Conservation (phyloP, 2,888 invertebrate genomes). For the Cheilosia vernalis region DNA sequence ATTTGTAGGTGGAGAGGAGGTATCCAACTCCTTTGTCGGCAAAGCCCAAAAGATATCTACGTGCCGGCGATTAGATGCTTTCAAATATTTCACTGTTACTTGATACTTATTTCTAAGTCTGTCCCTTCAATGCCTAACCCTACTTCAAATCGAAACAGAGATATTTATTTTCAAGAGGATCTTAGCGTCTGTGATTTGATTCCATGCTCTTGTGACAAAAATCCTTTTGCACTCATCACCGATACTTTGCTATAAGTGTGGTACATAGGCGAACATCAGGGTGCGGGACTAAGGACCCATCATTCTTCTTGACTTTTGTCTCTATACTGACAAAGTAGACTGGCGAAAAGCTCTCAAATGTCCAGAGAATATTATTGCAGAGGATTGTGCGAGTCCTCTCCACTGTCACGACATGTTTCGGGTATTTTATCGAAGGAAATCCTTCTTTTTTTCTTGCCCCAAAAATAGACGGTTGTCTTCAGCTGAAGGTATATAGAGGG, state of each 20-base stretch:
- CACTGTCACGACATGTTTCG: conserved; percentile 32
- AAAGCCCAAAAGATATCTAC: conserved; percentile 10
- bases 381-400: conserved; percentile 14
- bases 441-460: conserved; percentile 22
- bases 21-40: not conserved
- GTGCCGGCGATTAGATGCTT: conserved; percentile 55
- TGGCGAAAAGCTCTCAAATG: conserved; percentile 46
- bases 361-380: conserved; percentile 41
- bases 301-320: conserved; percentile 50
- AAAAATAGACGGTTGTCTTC: conserved; percentile 31
- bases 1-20: not conserved
- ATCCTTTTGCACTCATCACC: conserved; percentile 45
- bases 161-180: conserved; percentile 53
- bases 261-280: not conserved
- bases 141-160: conserved; percentile 13
- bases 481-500: not conserved
- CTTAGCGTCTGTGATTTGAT: conserved; percentile 43
- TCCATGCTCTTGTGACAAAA: conserved; percentile 50
- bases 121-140: not conserved
- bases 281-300: not conserved
- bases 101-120: conserved; percentile 12
- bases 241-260: not conserved
- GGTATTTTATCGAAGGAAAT: conserved; percentile 39
- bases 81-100: conserved; percentile 60
- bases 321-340: conserved; percentile 32